Evolutionary conservation across 1,140 invertebrate genomes (phyloP), one percentile per base, ranked within the genome.

Genomic region (Pristionchus pacificus): DNA sequence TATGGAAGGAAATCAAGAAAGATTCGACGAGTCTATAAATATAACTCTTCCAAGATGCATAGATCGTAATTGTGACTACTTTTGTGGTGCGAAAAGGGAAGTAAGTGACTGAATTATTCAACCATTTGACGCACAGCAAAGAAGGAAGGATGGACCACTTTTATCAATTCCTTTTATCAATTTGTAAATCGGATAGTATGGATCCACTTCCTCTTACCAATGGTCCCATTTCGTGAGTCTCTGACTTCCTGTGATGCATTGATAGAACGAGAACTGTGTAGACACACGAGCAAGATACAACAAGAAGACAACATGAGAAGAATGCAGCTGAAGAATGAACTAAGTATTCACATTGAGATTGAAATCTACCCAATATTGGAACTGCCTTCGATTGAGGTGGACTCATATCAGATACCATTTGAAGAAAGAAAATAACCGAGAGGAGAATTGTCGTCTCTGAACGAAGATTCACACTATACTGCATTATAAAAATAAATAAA

Each of bases 381-480:
- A 73, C 65, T 58, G 33, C 59, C 55, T 73, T 32, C 19, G 71
- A 73, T 58, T 73, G 71, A 6, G 71, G 71, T 31, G 71, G 71
- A 65, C 67, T 73, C 28, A 70, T 65, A 30, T 60, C 64, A 1
- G 65, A 62, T 15, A 73, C 71, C 65, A 73, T 73, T 68, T 73
- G 71, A 3, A 73, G 71, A 29, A 73, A 73, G 65, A 73, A 73
- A 24, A 73, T 73, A 6, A 73, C 71, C 1, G 71, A 73, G n/a
- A 73, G 61, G 1, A 73, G 38, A 49, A 73, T 60, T 0, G 71
- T 73, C 2, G 71, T 73, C 30, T 73, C 71, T 73, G 61, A 64
- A 68, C 19, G 29, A 19, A 6, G 1, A 59, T 0, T 58, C 19
- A 60, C 31, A n/a, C 27, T 68, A 0, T 15, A 6, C 6, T 32